Conservation (phyloP, 2,113 vertebrate species). For the Aspidoscelis tigris region DNA sequence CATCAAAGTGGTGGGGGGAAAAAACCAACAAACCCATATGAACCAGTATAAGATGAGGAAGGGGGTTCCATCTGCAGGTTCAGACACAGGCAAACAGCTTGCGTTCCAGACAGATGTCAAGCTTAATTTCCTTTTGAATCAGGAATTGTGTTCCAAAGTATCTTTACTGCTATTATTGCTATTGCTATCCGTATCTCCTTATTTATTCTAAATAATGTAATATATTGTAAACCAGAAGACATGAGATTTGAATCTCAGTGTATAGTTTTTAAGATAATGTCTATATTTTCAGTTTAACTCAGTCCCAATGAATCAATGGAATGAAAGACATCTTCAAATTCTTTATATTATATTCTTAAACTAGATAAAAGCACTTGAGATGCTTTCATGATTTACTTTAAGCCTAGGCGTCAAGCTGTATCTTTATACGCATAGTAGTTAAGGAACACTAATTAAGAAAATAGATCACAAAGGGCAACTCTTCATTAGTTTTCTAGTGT, state of each 20-base stretch:
- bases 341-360: conserved; percentile 39
- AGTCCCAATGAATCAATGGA: fast-evolving
- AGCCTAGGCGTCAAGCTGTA: conserved; percentile 3
- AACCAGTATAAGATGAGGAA: too few species aligned
- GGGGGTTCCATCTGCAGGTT: background rate
- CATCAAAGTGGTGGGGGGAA: too few species aligned
- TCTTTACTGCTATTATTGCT: background rate
- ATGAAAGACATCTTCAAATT: conserved; percentile 27
- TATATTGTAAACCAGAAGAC: background rate
- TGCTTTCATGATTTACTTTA: conserved; percentile 35
- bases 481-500: conserved; percentile 40
- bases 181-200: background rate
- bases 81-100: background rate
- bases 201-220: background rate
- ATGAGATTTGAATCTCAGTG: background rate
- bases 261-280: background rate
- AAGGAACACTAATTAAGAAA: conserved; percentile 50
- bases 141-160: background rate
- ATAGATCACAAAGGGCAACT: conserved; percentile 27
- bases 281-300: background rate
- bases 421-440: conserved; percentile 19
- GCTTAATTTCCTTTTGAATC: background rate
- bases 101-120: too few species aligned
- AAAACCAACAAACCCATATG: too few species aligned
- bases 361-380: background rate